Base-by-base conservation (phyloP, 1,140 invertebrate species). In the Aricia agestis region DNA sequence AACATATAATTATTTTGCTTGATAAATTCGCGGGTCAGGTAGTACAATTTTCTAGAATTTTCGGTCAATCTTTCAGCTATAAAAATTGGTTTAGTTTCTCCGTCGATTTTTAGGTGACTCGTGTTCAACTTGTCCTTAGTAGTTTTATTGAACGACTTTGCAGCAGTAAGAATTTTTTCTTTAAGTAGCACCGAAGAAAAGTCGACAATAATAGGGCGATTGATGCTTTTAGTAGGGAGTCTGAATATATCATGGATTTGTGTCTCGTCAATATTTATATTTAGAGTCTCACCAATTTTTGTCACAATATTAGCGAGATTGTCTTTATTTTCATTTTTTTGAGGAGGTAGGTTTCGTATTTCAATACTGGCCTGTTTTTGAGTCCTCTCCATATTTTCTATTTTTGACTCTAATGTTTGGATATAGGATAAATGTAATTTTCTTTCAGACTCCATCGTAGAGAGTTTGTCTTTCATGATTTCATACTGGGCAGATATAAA, bases 91-190 rank as follows among this genome's bases (percentile, higher is more conserved):
- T 19, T 69, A 32, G 18, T 32, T 2, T 32, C 52, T n/a, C 61
- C 68, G 6, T 52, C 36, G 2, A 72, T 68, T 32, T 67, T 68
- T 19, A 72, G 13, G 15, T 42, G 18, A 17, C 42, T 68, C 6
- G 73, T 74, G 36, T 69, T 70, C 9, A 74, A 17, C 59, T 72
- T 74, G 1, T 74, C 73, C 18, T 68, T 66, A 52, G 10, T 13
- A 13, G 32, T 71, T 25, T 69, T 71, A 42, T 74, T 71, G 52
- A 68, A 70, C 2, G 36, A 63, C 41, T 61, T 69, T 3, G 45
- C 45, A 52, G 45, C 10, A 13, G 45, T 52, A 68, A 58, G 36
- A 67, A 45, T 70, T 31, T 42, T 19, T 18, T 73, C 63, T 45
- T 73, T 73, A n/a, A 66, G 32, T 59, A 69, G 17, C n/a, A 69